Base-by-base conservation (phyloP, 35 echinoderm and acorn worm genomes). In the Ophiothrix spiculata region DNA sequence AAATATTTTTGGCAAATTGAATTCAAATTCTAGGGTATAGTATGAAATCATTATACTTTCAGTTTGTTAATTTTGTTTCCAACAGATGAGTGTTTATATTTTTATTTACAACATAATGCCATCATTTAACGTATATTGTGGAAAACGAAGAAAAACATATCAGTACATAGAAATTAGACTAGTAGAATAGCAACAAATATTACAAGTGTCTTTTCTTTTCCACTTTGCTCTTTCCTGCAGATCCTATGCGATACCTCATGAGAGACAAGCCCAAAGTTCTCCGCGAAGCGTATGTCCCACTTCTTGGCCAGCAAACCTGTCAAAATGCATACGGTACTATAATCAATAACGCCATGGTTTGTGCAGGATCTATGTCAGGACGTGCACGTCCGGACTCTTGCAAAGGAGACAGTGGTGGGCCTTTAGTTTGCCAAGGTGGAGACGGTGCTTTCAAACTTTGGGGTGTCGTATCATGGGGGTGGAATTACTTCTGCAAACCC, bases 391-490 rank as follows among this genome's bases (percentile, higher is more conserved):
- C 93, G 4, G 93, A 95, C 84, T 88, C 93, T n/a, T 95, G 93
- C 36, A 91, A 91, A 81, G 90, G 86, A 33, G 93, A 95, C 78
- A 95, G 93, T 37, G 93, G 93, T 0, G 93, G 93, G 1, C 93
- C 93, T 16, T 17, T 95, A 54, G 89, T 95, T 4, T 95, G 93
- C 56, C 73, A 95, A 81, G 15, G 49, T 15, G 75, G n/a, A 1
- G 46, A 88, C 31, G 93, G 93, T 4, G 33, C 64, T 3, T 95
- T 78, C 56, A 95, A 95, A 39, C 38, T 95, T 13, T 91, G 89
- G 93, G 93, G 93, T 0, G 78, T 95, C 33, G 91, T 90, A 1
- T 95, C 93, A 2, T 95, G 93, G 93, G 93, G 93, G 0, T 80
- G 75, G 4, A 91, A 95, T 85, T 56, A 54, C 3, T 84, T 95